Base-by-base conservation (phyloP, 2,888 invertebrate genomes). In the Dendrolimus pini region DNA sequence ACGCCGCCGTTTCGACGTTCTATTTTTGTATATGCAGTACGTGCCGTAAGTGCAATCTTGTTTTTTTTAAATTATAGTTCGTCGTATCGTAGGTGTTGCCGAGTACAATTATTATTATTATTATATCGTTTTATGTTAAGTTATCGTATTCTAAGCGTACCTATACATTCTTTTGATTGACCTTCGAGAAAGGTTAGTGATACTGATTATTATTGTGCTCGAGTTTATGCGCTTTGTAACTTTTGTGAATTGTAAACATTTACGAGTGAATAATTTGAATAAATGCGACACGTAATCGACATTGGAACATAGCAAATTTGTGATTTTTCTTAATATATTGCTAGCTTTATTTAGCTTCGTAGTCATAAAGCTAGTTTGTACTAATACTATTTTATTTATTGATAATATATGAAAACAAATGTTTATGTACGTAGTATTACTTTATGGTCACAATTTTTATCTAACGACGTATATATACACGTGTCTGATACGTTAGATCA, bases 171-270 rank as follows among this genome's bases (percentile, higher is more conserved):
- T 90, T 86, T 88, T 74, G 77, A 89, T 89, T 89, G 88, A 90
- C 90, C 90, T 90, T 89, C 83, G 78, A 66, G 88, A 78, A 89
- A 90, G 90, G 90, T 90, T 90, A 89, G 90, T 90, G 90, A 90
- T 90, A 90, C 82, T 88, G 85, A 77, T 84, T 83, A 80, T 79
- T 47, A n/a, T n/a, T 80, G 77, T 82, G 84, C 79, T 79, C 76
- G 76, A 78, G 78, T 77, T 78, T 72, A 77, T 74, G 80, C 80
- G 82, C 82, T 82, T 73, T 75, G 76, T 72, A 76, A 80, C 80
- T 82, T 56, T 77, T 74, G 75, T 75, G 74, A 75, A 70, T 74
- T 74, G 75, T 77, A 78, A 81, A 18, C 74, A 71, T 77, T 75
- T 75, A 72, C 78, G 76, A 75, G 75, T 79, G 77, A 72, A 71